Evolutionary conservation across 2,888 invertebrate genomes (phyloP).

Genomic region (Agonum fuliginosum): DNA sequence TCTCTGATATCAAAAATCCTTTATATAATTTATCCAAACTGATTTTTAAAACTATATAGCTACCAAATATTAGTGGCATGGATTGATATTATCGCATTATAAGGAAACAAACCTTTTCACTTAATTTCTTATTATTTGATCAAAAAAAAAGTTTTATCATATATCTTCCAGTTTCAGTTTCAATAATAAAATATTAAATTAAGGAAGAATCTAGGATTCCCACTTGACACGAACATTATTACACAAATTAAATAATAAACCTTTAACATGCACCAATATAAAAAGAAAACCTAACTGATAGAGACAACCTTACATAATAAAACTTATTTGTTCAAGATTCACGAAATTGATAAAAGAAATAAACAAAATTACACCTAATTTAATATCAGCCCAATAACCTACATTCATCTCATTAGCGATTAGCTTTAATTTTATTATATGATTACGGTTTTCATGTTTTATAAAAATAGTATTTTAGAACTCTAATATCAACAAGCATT

Average conservation of each 20-base stretch:
- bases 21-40: no score
- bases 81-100: no score
- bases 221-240: constrained; percentile 7
- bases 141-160: no score
- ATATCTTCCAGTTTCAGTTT: background rate
- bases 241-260: background rate
- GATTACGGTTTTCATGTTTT: no score
- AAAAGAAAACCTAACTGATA: background rate
- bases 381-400: background rate
- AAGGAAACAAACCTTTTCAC: no score
- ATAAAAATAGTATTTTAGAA: no score
- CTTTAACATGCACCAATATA: background rate
- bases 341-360: constrained; percentile 22
- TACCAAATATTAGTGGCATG: no score
- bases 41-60: no score
- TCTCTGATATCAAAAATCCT: no score
- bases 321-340: constrained; percentile 31
- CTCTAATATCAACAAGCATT: no score
- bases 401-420: constrained; percentile 1
- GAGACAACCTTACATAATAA: background rate
- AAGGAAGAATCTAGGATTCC: background rate
- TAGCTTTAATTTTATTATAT: constrained; percentile 23
- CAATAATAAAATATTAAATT: background rate
- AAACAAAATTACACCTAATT: constrained; percentile 28
- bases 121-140: no score